Base-by-base conservation (phyloP, 2,113 vertebrate genomes). In the Rhea americana region DNA sequence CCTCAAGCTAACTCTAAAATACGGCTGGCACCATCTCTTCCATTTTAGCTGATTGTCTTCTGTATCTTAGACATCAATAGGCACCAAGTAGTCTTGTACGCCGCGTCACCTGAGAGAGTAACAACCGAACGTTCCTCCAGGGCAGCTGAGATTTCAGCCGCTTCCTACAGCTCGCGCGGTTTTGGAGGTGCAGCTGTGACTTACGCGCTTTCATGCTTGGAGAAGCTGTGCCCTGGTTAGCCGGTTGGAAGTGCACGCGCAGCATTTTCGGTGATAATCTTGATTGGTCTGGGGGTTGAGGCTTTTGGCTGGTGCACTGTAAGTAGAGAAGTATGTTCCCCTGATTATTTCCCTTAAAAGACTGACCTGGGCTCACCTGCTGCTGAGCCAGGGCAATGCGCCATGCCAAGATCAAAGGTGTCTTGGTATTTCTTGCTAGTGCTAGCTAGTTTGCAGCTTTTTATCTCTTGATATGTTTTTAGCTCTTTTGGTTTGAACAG, bases 401-500 rank as follows among this genome's bases (percentile, higher is more conserved):
- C 28, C 22, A 9, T 82, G 82, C 56, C 66, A 28, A 41, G 73
- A 72, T 91, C 80, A 53, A 84, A 90, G 82, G 28, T 67, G 43
- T 84, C 86, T 62, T 76, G 72, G 76, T 90, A 68, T 55, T 94
- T 82, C 71, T 61, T 5, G 11, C 78, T 88, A 83, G 63, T 20
- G n/a, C 47, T 41, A 51, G 35, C 47, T 41, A 48, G 35, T 53
- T 87, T 45, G n/a, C 88, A 65, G 85, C 59, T 94, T 90, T 73
- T 86, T 41, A n/a, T 79, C 77, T 90, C 70, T 41, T 53, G 16
- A 11, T 63, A 26, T n/a, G 37, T 73, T 89, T 91, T 95, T 92
- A 91, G 83, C 83, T 80, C 37, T 7, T 94, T 79, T 67, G 82
- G 50, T 91, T 87, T 58, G 91, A 95, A 89, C 83, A 77, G 87